These are phyloP conservation scores for Hippocampus mohnikei DNA, from an alignment of 2,113 vertebrate species.

Conservation along the genomic window DNA sequence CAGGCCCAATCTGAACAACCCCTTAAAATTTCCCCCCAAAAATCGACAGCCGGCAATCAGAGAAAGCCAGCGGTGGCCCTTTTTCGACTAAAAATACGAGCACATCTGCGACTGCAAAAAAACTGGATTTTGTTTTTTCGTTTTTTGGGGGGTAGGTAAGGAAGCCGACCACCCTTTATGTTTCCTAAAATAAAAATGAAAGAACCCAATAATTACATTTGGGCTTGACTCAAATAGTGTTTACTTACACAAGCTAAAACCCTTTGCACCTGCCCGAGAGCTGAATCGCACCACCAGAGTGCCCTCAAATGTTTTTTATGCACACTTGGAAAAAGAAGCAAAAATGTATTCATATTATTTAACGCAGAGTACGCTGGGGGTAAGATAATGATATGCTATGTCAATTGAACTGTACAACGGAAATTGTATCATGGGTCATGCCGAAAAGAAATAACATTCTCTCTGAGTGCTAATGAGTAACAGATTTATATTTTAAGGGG, in stretches of 20 bases:
- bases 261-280: conserved; percentile 28
- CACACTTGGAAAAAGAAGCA: not conserved
- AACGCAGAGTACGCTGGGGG: not conserved
- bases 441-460: not conserved
- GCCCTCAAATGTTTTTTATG: not conserved
- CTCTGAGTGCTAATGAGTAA: not conserved
- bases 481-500: not conserved
- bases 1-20: conserved; percentile 18
- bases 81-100: conserved; percentile 41
- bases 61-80: conserved; percentile 13
- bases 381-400: not conserved
- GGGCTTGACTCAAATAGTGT: conserved; percentile 38
- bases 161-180: conserved; percentile 26
- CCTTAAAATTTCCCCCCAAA: conserved; percentile 14
- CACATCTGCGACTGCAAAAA: conserved; percentile 25
- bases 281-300: conserved; percentile 10
- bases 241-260: conserved; percentile 23
- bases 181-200: conserved; percentile 37
- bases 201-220: conserved; percentile 45
- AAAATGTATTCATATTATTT: not conserved
- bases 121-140: conserved; percentile 21
- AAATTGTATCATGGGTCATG: not conserved
- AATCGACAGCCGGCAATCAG: conserved; percentile 57
- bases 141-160: not conserved
- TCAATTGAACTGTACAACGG: not conserved